Conservation (phyloP, 2,888 invertebrate species). For the Ganaspis brasiliensis region DNA sequence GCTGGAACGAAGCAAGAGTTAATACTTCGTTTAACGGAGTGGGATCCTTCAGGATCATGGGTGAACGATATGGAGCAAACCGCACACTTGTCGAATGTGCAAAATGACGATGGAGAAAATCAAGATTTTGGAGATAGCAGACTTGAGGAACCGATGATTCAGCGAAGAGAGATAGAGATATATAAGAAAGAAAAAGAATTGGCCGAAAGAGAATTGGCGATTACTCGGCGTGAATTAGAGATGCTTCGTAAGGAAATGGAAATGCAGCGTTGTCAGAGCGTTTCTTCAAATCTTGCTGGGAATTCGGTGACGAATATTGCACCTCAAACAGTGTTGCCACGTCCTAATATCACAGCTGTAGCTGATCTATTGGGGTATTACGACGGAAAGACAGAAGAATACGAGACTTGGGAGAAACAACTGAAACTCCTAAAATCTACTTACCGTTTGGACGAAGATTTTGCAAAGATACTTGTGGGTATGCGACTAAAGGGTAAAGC, state of each 20-base stretch:
- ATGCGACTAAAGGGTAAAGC: conserved; percentile 43
- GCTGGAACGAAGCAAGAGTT: neutral
- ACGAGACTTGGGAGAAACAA: conserved; percentile 49
- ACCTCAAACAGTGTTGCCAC: neutral
- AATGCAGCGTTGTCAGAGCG: neutral
- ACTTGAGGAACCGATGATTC: neutral
- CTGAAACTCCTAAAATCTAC: conserved; percentile 39
- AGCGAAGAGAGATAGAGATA: conserved; percentile 18
- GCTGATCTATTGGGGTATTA: conserved; percentile 44
- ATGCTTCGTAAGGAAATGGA: neutral
- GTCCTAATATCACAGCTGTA: neutral
- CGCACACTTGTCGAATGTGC: neutral
- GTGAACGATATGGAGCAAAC: neutral
- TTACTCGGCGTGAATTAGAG: conserved; percentile 50
- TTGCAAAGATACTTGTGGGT: conserved; percentile 48
- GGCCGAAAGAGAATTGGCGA: conserved; percentile 49
- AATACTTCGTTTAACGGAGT: neutral
- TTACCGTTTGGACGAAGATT: conserved; percentile 42
- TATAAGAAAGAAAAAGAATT: conserved; percentile 48
- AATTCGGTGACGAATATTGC: neutral
- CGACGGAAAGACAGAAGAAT: conserved; percentile 36
- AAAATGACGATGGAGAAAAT: no score
- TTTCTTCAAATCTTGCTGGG: neutral
- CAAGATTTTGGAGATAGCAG: neutral
- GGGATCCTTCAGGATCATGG: neutral